A percentile compares a stretch with the other conserved stretches of the same genome.
These are phyloP conservation scores for Emydura subglobosa DNA, from an alignment of 2,113 vertebrate species.

Conservation along the genomic window DNA sequence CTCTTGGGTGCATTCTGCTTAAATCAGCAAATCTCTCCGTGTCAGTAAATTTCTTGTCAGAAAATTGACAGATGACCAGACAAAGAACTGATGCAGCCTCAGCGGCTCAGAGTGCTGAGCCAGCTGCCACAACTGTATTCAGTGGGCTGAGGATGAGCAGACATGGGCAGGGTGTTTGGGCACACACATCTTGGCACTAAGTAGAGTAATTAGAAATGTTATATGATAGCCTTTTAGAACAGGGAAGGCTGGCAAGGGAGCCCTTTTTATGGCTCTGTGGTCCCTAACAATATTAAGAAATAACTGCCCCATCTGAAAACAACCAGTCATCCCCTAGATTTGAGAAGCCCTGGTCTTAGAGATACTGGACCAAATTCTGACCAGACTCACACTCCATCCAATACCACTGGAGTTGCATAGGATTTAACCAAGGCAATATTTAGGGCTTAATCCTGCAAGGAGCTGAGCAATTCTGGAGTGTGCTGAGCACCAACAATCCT, in stretches of 20 bases:
- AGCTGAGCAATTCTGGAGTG: neutral
- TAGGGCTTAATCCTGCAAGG: neutral
- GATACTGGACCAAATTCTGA: neutral
- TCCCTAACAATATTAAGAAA: neutral
- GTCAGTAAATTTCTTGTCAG: constrained; percentile 50
- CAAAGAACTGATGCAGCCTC: constrained; percentile 7
- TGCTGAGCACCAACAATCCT: neutral
- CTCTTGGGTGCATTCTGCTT: constrained; percentile 36
- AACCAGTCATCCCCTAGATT: rapidly evolving
- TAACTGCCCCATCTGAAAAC: neutral
- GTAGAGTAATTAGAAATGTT: neutral
- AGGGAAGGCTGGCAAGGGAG: neutral
- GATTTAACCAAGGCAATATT: rapidly evolving
- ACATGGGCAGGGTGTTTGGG: neutral
- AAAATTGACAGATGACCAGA: constrained; percentile 46
- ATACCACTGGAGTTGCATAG: neutral
- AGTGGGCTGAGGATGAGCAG: neutral
- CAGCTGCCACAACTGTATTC: neutral
- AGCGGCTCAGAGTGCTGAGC: constrained; percentile 8
- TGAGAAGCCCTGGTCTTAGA: neutral
- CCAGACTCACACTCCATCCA: neutral
- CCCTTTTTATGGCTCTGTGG: neutral
- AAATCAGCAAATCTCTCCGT: constrained; percentile 46
- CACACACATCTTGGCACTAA: neutral
- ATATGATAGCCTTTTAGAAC: neutral